A percentile compares a stretch with the other conserved stretches of the same genome.
Evolutionary conservation across 2,888 invertebrate species (phyloP).

Genomic region (Patella ulyssiponensis): DNA sequence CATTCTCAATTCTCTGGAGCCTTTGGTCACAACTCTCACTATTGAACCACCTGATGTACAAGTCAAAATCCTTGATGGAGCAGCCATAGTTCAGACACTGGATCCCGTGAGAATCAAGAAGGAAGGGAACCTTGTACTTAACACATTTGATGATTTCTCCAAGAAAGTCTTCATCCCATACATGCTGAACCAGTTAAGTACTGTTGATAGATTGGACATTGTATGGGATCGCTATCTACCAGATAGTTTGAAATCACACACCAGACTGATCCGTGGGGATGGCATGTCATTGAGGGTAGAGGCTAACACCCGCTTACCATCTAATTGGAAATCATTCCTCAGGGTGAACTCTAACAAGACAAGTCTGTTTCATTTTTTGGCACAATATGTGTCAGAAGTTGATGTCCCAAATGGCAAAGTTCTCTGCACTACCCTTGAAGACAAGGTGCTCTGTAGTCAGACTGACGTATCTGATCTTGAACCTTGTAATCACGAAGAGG

Average conservation of each 20-base stretch:
- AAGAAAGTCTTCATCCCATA: not conserved
- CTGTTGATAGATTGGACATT: not conserved
- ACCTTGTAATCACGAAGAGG: not conserved
- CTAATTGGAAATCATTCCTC: not conserved
- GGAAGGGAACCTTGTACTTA: not conserved
- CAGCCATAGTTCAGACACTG: not conserved
- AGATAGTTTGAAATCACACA: not conserved
- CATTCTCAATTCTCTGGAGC: too few species aligned
- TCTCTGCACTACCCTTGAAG: too few species aligned
- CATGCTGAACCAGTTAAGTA: not conserved
- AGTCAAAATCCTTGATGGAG: not conserved
- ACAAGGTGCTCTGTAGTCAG: too few species aligned
- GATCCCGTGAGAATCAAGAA: not conserved
- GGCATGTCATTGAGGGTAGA: not conserved
- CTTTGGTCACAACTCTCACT: not conserved
- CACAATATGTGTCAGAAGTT: not conserved
- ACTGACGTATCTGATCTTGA: too few species aligned
- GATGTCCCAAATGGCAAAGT: too few species aligned
- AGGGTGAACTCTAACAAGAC: not conserved
- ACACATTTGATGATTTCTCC: not conserved
- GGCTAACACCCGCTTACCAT: not conserved
- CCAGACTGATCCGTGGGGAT: not conserved
- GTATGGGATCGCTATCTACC: too few species aligned
- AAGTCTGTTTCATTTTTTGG: not conserved
- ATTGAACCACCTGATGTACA: not conserved